A percentile compares a stretch with the other conserved stretches of the same genome.
phyloP scores from a whole-genome alignment of 1,140 invertebrate genomes.

The Mylabris phalerata region DNA sequence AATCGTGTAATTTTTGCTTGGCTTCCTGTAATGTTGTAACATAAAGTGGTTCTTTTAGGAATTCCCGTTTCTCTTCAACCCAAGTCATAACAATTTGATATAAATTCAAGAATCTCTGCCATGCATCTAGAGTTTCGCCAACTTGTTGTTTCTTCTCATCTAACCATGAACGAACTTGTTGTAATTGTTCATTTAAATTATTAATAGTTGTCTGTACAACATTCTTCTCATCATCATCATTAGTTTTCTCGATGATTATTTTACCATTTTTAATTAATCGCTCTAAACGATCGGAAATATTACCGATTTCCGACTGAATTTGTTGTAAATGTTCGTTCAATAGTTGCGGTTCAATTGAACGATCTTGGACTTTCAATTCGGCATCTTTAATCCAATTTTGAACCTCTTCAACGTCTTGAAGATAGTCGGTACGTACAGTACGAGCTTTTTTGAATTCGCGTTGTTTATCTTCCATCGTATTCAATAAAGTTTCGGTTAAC shows the following conservation, averaged over 20 bases:
- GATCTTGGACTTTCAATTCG: constrained; percentile 74
- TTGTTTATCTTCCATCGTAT: constrained; percentile 79
- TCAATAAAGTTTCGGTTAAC: constrained; percentile 66
- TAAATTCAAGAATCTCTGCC: constrained; percentile 76
- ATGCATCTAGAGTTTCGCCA: constrained; percentile 80
- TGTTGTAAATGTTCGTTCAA: constrained; percentile 71
- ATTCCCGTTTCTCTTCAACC: constrained; percentile 72
- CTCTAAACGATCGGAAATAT: constrained; percentile 69
- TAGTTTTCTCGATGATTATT: constrained; percentile 69
- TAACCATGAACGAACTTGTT: constrained; percentile 65
- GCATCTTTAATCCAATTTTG: constrained; percentile 76
- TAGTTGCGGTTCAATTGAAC: constrained; percentile 65
- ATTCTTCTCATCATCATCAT: constrained; percentile 68
- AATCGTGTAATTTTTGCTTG: constrained; percentile 78
- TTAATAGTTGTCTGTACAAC: constrained; percentile 68
- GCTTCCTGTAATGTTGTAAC: constrained; percentile 72
- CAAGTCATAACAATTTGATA: constrained; percentile 75
- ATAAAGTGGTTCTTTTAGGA: constrained; percentile 69
- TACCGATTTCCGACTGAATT: constrained; percentile 66
- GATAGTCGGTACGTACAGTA: constrained; percentile 72
- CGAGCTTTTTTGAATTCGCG: constrained; percentile 78
- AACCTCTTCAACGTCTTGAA: constrained; percentile 69
- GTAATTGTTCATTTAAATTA: constrained; percentile 68
- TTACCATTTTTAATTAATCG: constrained; percentile 69
- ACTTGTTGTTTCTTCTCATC: constrained; percentile 79